Evolutionary conservation across 1,140 invertebrate species (phyloP).

Genomic region (Musca vetustissima): DNA sequence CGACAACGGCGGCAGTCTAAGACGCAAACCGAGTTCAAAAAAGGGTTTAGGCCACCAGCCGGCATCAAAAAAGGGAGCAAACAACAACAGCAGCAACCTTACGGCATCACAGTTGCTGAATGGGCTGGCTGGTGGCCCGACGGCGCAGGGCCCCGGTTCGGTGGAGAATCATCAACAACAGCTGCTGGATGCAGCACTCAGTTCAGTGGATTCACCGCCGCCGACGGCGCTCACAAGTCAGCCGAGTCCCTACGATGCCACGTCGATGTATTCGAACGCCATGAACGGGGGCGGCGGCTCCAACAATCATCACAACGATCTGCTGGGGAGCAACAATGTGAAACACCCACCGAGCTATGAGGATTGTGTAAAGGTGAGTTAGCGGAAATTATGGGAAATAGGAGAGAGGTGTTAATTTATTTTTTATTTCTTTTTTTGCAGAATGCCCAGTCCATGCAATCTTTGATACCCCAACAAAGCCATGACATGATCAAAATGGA

Average conservation of each 20-base stretch:
- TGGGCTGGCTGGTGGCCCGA: conserved; percentile 31
- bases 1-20: conserved; percentile 54
- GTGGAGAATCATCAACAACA: conserved; percentile 24
- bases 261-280: conserved; percentile 77
- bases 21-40: conserved; percentile 78
- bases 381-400: neutral
- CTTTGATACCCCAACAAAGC: conserved; percentile 53
- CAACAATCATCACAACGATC: conserved; percentile 57
- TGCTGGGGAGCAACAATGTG: conserved; percentile 60
- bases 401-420: neutral
- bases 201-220: conserved; percentile 66
- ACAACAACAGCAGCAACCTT: conserved; percentile 34
- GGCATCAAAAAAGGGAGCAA: conserved; percentile 55
- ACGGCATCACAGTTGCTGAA: conserved; percentile 41
- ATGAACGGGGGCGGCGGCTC: conserved; percentile 61
- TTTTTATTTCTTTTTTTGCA: conserved; percentile 30
- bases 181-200: conserved; percentile 60
- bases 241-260: conserved; percentile 77
- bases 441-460: conserved; percentile 61
- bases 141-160: conserved; percentile 25
- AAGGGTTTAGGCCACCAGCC: conserved; percentile 67
- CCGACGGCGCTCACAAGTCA: conserved; percentile 58
- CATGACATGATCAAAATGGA: conserved; percentile 54
- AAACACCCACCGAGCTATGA: conserved; percentile 85
- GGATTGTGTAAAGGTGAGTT: conserved; percentile 76